phyloP scores from a whole-genome alignment of 2,888 invertebrate species.

The Sturmia bella region DNA sequence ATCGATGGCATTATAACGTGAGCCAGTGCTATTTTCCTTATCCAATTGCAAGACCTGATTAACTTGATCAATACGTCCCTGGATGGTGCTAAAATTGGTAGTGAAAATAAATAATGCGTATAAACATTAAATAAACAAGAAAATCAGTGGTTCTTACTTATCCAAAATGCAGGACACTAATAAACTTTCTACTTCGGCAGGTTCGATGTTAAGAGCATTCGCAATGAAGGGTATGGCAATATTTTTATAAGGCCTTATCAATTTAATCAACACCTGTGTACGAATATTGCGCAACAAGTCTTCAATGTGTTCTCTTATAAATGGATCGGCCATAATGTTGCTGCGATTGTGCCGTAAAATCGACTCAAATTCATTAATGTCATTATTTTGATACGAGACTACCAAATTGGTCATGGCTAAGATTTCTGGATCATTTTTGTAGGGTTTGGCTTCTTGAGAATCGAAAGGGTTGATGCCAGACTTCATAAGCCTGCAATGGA shows the following conservation, averaged over 20 bases:
- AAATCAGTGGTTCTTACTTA: conserved; percentile 87
- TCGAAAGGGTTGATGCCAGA: conserved; percentile 99
- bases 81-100: conserved; percentile 86
- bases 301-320: conserved; percentile 99
- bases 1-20: conserved; percentile 95
- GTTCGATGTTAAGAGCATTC: conserved; percentile 95
- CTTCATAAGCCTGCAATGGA: conserved; percentile 92
- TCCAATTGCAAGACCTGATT: conserved; percentile 95
- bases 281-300: conserved; percentile 97
- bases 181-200: conserved; percentile 96
- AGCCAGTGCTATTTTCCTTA: conserved; percentile 90
- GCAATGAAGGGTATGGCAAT: conserved; percentile 99
- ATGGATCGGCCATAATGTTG: conserved; percentile 99
- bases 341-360: conserved; percentile 96
- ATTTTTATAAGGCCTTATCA: conserved; percentile 98
- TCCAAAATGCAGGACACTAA: conserved; percentile 99
- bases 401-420: conserved; percentile 99
- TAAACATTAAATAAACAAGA: neutral
- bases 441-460: conserved; percentile 99
- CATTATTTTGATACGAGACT: conserved; percentile 98
- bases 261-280: conserved; percentile 97
- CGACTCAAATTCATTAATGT: conserved; percentile 98
- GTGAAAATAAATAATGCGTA: neutral
- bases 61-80: conserved; percentile 95
- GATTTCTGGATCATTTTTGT: conserved; percentile 99